Evolutionary conservation across 2,888 invertebrate species (phyloP).

Genomic region (Cephus pulcher): DNA sequence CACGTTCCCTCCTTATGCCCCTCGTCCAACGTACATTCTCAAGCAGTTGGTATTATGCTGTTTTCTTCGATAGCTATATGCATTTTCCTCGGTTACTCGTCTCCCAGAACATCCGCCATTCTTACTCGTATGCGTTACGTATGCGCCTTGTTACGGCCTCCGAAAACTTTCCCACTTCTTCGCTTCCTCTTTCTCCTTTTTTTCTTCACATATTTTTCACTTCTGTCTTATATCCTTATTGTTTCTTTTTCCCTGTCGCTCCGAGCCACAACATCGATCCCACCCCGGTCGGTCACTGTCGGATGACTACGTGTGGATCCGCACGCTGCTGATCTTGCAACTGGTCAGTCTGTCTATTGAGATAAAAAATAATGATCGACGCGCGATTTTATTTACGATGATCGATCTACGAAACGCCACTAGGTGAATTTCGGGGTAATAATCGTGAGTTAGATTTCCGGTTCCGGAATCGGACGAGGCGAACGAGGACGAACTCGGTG

Average conservation of each 20-base stretch:
- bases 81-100: neutral
- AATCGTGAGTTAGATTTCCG: slow-evolving; percentile 28
- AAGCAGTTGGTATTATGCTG: neutral
- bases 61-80: neutral
- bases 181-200: slow-evolving; percentile 22
- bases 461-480: slow-evolving; percentile 34
- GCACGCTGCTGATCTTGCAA: neutral
- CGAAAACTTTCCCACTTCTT: slow-evolving; percentile 16
- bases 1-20: slow-evolving; percentile 18
- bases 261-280: neutral
- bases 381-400: neutral
- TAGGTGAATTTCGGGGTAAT: neutral
- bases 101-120: neutral
- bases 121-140: neutral
- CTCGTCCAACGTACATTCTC: neutral
- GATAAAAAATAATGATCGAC: neutral
- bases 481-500: neutral
- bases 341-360: neutral
- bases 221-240: slow-evolving; percentile 4
- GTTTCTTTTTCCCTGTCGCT: too few species aligned
- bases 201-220: slow-evolving; percentile 21
- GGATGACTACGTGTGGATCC: too few species aligned
- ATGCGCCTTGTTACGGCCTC: slow-evolving; percentile 20
- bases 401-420: neutral
- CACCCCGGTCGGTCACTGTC: neutral